Evolutionary conservation across 2,888 invertebrate genomes (phyloP), one percentile per base, ranked within the genome.

Genomic region (Ypsolopha scabrella): DNA sequence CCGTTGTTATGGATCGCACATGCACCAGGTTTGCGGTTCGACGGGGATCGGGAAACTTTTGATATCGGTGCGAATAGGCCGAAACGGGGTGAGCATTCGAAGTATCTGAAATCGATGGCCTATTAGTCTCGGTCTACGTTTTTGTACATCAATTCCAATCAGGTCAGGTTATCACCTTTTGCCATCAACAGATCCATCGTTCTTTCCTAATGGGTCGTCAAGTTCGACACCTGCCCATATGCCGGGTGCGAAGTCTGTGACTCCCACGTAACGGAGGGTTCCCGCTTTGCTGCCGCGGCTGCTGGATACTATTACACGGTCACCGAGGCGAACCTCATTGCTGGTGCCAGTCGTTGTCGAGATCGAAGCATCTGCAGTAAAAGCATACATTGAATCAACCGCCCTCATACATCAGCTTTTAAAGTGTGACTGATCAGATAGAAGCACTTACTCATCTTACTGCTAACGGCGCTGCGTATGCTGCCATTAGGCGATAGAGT

Each of bases 201-300:
- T 98, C 82, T 98, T 98, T 51, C 99, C 99, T 54, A 93, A 83
- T 0, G 96, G 92, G 59, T 97, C 96, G 71, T 98, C 97, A 60
- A 99, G 87, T 75, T 98, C 97, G 14, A 99, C 93, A 33, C 98
- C 98, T 56, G 95, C 97, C 98, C 98, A 98, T 61, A 96, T 92
- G 38, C 98, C 98, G 38, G 92, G 78, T 1, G 98, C 97, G 76
- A 98, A 98, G 65, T 96, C 94, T 37, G 98, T 95, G 50, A 88
- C 83, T 34, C 98, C 98, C 58, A 97, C 89, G 73, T 91, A 98
- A 60, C 93, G 89, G 51, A 98, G 87, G 41, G 92, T 90, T 51
- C 98, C 98, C 10, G 94, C 91, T 80, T 97, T 97, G 63, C 95
- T 94, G 54, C 96, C 96, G 64, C 93, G 92, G 60, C 93, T 92